A percentile compares a stretch with the other conserved stretches of the same genome.
phyloP scores from a whole-genome alignment of 2,888 invertebrate species.

The Synanthedon andrenaeformis region DNA sequence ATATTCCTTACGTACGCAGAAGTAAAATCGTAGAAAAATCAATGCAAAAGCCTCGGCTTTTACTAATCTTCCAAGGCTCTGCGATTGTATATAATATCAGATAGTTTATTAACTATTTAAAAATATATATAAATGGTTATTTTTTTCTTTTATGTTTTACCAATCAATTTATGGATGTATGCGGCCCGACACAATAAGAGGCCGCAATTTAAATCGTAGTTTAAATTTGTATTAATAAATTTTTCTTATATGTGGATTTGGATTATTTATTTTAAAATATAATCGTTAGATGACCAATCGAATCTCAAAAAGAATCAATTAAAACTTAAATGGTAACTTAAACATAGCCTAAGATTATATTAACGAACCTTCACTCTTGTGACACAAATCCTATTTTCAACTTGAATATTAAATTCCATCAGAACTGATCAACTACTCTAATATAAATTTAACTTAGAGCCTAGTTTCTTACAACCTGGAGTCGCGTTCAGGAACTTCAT shows the following conservation, averaged over 20 bases:
- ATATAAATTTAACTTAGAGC: too few relatives aligned
- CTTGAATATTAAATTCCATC: too few relatives aligned
- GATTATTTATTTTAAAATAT: conserved; percentile 18
- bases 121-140: neutral
- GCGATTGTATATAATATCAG: neutral
- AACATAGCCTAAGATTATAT: too few relatives aligned
- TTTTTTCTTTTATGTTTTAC: conserved; percentile 11
- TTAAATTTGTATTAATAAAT: conserved; percentile 64
- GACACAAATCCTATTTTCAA: too few relatives aligned
- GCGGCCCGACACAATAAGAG: neutral
- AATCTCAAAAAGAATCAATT: too few relatives aligned
- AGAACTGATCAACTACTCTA: too few relatives aligned
- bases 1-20: too few relatives aligned
- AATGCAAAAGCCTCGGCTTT: neutral
- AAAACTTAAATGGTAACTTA: too few relatives aligned
- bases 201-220: neutral
- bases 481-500: too few relatives aligned
- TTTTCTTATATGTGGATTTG: conserved; percentile 60
- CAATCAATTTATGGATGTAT: neutral
- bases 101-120: neutral
- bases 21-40: neutral
- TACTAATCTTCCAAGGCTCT: conserved; percentile 4
- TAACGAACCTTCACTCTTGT: too few relatives aligned
- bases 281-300: too few relatives aligned
- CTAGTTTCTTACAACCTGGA: too few relatives aligned